Conservation (phyloP, 2,113 vertebrate species). For the Scartelaos histophorus region DNA sequence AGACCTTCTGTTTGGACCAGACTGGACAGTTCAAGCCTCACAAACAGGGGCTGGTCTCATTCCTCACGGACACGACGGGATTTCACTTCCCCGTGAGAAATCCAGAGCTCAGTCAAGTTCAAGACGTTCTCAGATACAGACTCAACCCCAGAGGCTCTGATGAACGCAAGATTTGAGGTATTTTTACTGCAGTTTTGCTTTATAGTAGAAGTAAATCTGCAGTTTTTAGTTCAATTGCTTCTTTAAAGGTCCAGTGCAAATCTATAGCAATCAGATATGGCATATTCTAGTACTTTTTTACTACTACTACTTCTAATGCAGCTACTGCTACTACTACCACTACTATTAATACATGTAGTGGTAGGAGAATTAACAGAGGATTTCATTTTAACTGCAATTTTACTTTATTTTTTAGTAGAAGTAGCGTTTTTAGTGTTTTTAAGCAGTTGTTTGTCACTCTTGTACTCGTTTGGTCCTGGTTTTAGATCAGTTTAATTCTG, state of each 20-base stretch:
- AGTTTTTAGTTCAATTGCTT: no score
- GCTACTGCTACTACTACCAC: no score
- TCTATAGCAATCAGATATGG: no score
- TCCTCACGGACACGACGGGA: conserved; percentile 4
- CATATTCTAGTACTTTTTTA: no score
- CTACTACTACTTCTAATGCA: no score
- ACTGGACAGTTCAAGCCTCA: neutral
- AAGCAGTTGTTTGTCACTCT: neutral
- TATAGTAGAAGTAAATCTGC: neutral
- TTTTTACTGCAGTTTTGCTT: neutral
- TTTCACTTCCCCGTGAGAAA: neutral
- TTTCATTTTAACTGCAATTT: neutral
- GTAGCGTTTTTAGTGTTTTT: neutral
- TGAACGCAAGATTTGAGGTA: neutral
- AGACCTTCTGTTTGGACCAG: neutral
- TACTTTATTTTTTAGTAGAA: neutral
- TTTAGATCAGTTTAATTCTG: no score
- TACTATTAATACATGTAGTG: no score
- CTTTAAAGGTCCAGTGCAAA: no score
- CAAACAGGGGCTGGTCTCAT: conserved; percentile 4
- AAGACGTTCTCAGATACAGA: neutral
- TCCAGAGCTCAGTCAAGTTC: neutral
- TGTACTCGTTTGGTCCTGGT: no score
- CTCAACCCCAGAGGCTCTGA: neutral
- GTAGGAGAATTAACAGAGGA: neutral